Evolutionary conservation across 1,140 invertebrate species (phyloP), one percentile per base, ranked within the genome.

Genomic region (Adoxophyes honmai): DNA sequence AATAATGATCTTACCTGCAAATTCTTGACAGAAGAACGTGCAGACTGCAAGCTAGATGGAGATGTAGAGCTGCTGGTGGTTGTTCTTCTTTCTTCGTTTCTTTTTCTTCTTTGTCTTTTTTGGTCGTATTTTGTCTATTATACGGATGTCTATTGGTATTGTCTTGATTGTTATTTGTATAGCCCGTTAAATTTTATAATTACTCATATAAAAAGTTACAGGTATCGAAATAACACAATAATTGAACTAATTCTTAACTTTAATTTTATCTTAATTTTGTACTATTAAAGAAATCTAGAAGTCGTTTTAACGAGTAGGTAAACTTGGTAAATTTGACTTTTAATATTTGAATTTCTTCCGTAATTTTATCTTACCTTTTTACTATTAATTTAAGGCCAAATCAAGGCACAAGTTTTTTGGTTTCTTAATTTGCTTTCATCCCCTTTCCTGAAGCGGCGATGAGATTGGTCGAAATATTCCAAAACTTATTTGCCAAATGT

Each of bases 201-300:
- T 83, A 82, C 70, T 80, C 73, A 81, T 83, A 82, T 83, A 86
- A 88, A 86, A 82, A 68, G 70, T 86, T 84, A 82, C 70, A 88
- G 78, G 78, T 85, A 81, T 80, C 80, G 75, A 83, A 84, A 79
- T 82, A 88, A 88, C 77, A 72, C 73, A 86, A 88, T 77, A 65
- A 80, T 88, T 81, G 79, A 88, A 88, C 78, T 84, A 77, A 88
- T 70, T 81, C 81, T 86, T 88, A 88, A 86, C 60, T 60, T 75
- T 86, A 88, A 88, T 86, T 88, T 85, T 73, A 56, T 81, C 81
- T 75, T 78, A 86, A 88, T 88, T 88, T 86, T 88, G 86, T 86
- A 88, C 86, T 88, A 81, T 86, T 84, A 88, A 88, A 86, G 71
- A 88, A 88, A 86, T 86, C 76, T 85, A 81, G 81, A 86, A 86